These are phyloP conservation scores for Cassiopea xamachana DNA, from an alignment of 30 jellyfish, hydroid and myxozoan species.

Conservation along the genomic window DNA sequence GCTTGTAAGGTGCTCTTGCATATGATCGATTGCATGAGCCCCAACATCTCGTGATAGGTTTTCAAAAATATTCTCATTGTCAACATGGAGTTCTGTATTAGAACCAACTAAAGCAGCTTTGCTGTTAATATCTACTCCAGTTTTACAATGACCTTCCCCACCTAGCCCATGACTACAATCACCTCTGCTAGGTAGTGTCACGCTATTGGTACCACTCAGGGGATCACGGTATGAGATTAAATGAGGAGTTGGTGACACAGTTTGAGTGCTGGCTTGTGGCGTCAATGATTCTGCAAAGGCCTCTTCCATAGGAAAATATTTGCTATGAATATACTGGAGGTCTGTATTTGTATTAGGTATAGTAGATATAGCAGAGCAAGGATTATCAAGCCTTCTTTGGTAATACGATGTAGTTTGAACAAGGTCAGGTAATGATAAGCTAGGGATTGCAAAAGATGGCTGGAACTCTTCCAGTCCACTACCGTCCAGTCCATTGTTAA, in stretches of 20 bases:
- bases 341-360: background rate
- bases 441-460: background rate
- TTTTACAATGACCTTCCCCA: background rate
- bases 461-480: constrained; percentile 23
- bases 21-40: background rate
- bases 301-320: background rate
- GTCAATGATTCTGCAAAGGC: background rate
- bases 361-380: constrained; percentile 1
- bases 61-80: background rate
- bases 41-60: background rate
- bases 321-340: background rate
- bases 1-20: background rate
- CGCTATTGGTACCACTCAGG: background rate
- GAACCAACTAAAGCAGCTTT: background rate
- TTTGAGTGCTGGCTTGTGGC: background rate
- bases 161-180: background rate
- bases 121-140: background rate
- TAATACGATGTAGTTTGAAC: background rate
- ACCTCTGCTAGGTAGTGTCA: background rate
- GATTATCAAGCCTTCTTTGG: constrained; percentile 14
- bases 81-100: background rate
- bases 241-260: background rate
- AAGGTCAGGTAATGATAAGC: constrained; percentile 9
- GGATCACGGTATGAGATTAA: background rate
- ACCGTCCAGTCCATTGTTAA: background rate